Evolutionary conservation across 2,797 vertebrate species (phyloP), one percentile per base, ranked within the genome.

Genomic region (Synaphobranchus kaupii): DNA sequence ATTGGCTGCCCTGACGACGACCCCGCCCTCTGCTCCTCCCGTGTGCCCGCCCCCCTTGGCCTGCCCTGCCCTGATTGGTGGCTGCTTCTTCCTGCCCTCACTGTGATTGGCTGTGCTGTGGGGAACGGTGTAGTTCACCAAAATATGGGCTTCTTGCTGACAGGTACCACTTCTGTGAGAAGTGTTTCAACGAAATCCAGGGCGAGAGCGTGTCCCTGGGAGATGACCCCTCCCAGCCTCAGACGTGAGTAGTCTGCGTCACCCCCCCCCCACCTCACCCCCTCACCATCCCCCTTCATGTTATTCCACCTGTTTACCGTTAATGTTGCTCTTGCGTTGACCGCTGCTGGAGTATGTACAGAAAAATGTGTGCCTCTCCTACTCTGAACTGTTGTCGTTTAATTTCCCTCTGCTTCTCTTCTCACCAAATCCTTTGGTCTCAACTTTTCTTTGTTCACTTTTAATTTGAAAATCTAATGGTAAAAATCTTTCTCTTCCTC

Each of bases 141-240:
- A 98, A 98, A 97, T 99, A 97, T 99, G 97, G 98, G 97, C 98
- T 98, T 99, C 92, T 99, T 96, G 97, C 98, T 97, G 95, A 98
- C 98, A 99, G 99, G 98, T 99, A 99, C 98, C 99, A 99, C 97
- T 99, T 98, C 96, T 99, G 99, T 92, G 99, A 99, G 96, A 99
- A 99, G 97, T 99, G 99, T 95, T 99, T 99, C 97, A 99, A 99
- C 94, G 99, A 99, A 97, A 99, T 99, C 96, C 99, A 99, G 96
- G 98, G 98, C 92, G 99, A 99, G 95, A 98, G 96, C 88, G 97
- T 99, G 94, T 98, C 98, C 95, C 96, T 99, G 95, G 98, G 99
- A 88, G 99, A 99, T 84, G 99, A 99, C 94, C 98, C 99, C 94
- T 97, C 98, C 89, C 98, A 99, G 94, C 97, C 98, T 86, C 99